Evolutionary conservation across 2,797 vertebrate genomes (phyloP).

Genomic region (Thalassophryne amazonica): DNA sequence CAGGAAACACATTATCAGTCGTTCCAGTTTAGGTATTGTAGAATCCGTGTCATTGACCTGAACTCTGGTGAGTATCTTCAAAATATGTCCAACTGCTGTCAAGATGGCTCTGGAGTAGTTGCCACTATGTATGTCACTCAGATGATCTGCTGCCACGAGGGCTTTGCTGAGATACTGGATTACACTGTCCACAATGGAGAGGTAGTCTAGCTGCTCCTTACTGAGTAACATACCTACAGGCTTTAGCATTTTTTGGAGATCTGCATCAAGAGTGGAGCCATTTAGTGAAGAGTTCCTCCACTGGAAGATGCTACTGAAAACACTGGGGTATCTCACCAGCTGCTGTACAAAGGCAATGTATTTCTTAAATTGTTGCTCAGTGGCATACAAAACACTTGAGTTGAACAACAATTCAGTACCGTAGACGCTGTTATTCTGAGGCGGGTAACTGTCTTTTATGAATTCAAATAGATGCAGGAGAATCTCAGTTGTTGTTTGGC

Average conservation of each 20-base stretch:
- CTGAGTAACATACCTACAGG: constrained; percentile 30
- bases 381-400: constrained; percentile 4
- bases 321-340: constrained; percentile 67
- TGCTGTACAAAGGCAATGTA: constrained; percentile 32
- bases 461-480: constrained; percentile 32
- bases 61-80: constrained; percentile 29
- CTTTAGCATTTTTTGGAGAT: constrained; percentile 58
- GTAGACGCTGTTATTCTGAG: constrained; percentile 18
- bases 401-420: constrained; percentile 4
- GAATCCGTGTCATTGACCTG: too few relatives aligned
- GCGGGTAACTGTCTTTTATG: constrained; percentile 28
- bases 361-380: constrained; percentile 29
- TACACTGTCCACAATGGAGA: constrained; percentile 47
- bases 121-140: constrained; percentile 58
- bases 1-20: too few relatives aligned
- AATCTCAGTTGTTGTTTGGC: constrained; percentile 41
- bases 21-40: too few relatives aligned
- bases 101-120: constrained; percentile 49
- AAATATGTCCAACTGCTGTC: constrained; percentile 25
- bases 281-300: constrained; percentile 55
- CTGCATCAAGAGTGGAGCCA: constrained; percentile 32
- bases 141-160: constrained; percentile 46
- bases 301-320: constrained; percentile 59
- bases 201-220: constrained; percentile 35
- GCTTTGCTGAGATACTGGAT: constrained; percentile 54